phyloP scores from a whole-genome alignment of 2,113 vertebrate species.

The Trinectes maculatus region DNA sequence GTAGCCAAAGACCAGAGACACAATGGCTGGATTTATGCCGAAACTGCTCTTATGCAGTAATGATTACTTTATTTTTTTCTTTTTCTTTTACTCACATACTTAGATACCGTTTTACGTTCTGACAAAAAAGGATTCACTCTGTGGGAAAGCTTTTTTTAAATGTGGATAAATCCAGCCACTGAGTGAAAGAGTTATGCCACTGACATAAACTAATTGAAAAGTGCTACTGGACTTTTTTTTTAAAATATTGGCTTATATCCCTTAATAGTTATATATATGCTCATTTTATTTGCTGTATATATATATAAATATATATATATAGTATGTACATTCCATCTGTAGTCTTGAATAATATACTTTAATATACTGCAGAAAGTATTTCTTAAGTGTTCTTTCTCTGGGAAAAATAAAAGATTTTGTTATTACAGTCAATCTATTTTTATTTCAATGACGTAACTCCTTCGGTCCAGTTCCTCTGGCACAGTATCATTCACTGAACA shows the following conservation, averaged over 20 bases:
- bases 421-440: slow-evolving; percentile 33
- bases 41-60: slow-evolving; percentile 35
- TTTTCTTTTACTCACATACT: slow-evolving; percentile 31
- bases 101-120: slow-evolving; percentile 36
- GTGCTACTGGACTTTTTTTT: slow-evolving; percentile 28
- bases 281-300: slow-evolving; percentile 6
- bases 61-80: slow-evolving; percentile 4
- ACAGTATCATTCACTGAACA: slow-evolving; percentile 30
- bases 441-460: slow-evolving; percentile 73
- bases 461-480: slow-evolving; percentile 50
- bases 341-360: slow-evolving; percentile 52
- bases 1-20: slow-evolving; percentile 54
- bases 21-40: slow-evolving; percentile 53
- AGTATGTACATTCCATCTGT: slow-evolving; percentile 62
- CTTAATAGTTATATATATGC: slow-evolving; percentile 30
- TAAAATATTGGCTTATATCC: slow-evolving; percentile 64
- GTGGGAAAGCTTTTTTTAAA: slow-evolving; percentile 35
- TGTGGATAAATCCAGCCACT: slow-evolving; percentile 57
- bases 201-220: slow-evolving; percentile 53
- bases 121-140: slow-evolving; percentile 43
- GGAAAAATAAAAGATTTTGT: slow-evolving; percentile 67
- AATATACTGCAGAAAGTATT: slow-evolving; percentile 45
- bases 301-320: slow-evolving; percentile 36
- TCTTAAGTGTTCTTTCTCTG: slow-evolving; percentile 50
- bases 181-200: slow-evolving; percentile 76